Evolutionary conservation across 2,888 invertebrate genomes (phyloP).

Genomic region (Drosophila hamatofila): DNA sequence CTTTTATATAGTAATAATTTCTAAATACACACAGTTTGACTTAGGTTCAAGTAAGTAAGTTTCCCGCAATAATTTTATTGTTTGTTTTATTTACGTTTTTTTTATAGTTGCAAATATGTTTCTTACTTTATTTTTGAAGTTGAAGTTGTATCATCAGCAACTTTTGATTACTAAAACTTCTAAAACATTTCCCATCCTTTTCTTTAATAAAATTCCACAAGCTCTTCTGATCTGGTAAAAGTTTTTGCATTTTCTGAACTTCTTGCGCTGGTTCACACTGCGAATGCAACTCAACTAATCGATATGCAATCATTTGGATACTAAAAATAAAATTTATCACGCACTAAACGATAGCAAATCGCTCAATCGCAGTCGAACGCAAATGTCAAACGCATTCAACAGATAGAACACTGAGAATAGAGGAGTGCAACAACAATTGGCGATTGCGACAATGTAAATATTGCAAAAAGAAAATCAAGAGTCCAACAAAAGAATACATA

Average conservation of each 20-base stretch:
- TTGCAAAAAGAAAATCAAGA: constrained; percentile 44
- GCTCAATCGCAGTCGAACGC: constrained; percentile 45
- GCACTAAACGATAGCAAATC: constrained; percentile 61
- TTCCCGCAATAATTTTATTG: background rate
- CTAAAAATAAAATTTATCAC: constrained; percentile 61
- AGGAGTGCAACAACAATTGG: constrained; percentile 23
- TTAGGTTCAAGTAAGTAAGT: background rate
- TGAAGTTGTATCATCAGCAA: background rate
- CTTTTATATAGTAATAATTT: background rate
- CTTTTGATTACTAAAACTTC: background rate
- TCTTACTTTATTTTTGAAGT: background rate
- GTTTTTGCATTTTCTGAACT: constrained; percentile 7
- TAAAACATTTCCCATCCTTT: background rate
- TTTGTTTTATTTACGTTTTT: background rate
- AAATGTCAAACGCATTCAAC: constrained; percentile 62
- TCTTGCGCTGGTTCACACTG: constrained; percentile 18
- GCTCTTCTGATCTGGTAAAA: constrained; percentile 7
- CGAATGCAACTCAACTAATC: constrained; percentile 49
- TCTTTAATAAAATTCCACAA: background rate
- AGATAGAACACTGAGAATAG: constrained; percentile 24
- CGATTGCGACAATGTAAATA: constrained; percentile 60
- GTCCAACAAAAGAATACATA: constrained; percentile 47
- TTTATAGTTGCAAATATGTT: background rate
- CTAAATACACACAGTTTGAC: background rate
- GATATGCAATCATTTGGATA: constrained; percentile 55